Evolutionary conservation across 2,888 invertebrate species (phyloP), one percentile per base, ranked within the genome.

Genomic region (Theristus sp.): DNA sequence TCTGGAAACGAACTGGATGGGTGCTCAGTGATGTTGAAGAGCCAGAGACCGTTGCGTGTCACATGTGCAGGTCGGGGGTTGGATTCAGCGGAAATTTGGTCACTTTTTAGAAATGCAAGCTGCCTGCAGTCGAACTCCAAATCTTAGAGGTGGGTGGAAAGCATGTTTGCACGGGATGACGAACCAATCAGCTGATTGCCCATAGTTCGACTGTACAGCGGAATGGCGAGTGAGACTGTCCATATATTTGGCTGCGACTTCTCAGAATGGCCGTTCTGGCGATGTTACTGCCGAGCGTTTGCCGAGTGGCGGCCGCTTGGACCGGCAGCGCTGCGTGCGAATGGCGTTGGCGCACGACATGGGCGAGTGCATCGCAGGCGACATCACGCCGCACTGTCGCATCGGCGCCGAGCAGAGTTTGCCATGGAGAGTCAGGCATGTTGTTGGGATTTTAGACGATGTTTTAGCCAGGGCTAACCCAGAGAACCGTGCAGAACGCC

Each of bases 321-420:
- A 69, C 59, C 56, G 61, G 25, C 52, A 58, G 62, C 75, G 75
- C 55, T 68, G 68, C 59, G 61, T 68, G 20, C 86, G 87, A 75
- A 80, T 90, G 75, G 84, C 87, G 20, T 73, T 93, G 61, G 85
- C 94, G 2, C 98, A 98, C 75, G 98, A 98, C 75, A 80, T 96
- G 73, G 93, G 93, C 0, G 98, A 98, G 77, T 84, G 87, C 71
- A 86, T 96, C 67, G 90, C 93, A 1, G 96, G 96, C 20, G 96
- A 98, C 72, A 82, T 96, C 49, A 93, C 93, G 1, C 96, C 96
- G 0, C 81, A 83, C 65, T 91, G 91, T 77, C 89, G 77, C 3
- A 80, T 96, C 13, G 78, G 84, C 22, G 83, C 83, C 54, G 85
- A 86, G 60, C 87, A 86, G 61, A 98, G 74, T 85, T 87, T 67